A percentile compares a stretch with the other conserved stretches of the same genome.
Conservation (phyloP, 2,888 invertebrate genomes). For the Apotomis turbidana region DNA sequence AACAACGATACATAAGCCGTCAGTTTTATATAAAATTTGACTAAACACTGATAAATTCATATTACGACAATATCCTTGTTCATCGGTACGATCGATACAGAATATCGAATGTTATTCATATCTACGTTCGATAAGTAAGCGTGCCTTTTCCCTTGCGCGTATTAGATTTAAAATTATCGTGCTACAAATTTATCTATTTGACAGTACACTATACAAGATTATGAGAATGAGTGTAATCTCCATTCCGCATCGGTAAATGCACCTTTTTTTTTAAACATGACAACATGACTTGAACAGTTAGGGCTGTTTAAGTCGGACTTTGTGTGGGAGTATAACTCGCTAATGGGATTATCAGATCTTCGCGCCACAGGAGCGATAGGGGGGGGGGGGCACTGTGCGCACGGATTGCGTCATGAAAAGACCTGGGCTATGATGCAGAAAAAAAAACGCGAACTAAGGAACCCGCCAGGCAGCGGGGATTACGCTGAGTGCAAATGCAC, state of each 20-base stretch:
- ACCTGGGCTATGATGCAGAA: no score
- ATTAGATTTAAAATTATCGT: background rate
- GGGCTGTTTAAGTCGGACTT: no score
- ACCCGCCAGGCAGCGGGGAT: no score
- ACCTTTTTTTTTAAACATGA: no score
- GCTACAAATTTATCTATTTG: constrained; percentile 10
- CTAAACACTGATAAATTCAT: background rate
- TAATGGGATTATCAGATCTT: no score
- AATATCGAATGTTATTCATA: background rate
- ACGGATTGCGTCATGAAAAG: no score
- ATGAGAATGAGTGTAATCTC: background rate
- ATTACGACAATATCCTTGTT: background rate
- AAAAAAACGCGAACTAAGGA: no score
- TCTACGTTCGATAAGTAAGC: background rate
- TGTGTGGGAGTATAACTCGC: no score
- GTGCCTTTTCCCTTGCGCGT: background rate
- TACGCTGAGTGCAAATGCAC: no score
- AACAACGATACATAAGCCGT: background rate
- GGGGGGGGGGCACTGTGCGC: no score
- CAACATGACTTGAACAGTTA: no score
- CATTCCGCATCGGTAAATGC: background rate
- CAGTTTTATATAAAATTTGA: background rate
- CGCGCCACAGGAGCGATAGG: no score
- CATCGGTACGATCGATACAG: background rate
- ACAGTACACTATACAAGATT: background rate